A percentile compares a stretch with the other conserved stretches of the same genome.
These are phyloP conservation scores for Campylomormyrus numenius DNA, from an alignment of 2,113 vertebrate genomes.

Conservation along the genomic window DNA sequence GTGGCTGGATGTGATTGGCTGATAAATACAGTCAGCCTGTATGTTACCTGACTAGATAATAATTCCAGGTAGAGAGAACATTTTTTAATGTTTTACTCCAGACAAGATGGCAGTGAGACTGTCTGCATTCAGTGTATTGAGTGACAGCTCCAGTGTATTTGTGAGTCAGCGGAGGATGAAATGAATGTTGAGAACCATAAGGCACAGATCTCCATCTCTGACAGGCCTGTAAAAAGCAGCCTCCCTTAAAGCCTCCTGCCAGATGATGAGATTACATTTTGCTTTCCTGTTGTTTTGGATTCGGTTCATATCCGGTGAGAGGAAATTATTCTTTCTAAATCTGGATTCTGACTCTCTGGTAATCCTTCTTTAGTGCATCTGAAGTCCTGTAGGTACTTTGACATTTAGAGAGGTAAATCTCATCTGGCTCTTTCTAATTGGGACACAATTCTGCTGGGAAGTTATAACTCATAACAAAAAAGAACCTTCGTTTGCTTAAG, in stretches of 20 bases:
- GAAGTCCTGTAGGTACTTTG: neutral
- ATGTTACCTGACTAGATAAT: neutral
- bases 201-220: slow-evolving; percentile 8
- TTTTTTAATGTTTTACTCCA: neutral
- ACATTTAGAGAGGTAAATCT: slow-evolving; percentile 5
- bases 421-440: neutral
- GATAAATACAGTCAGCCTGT: neutral
- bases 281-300: slow-evolving; percentile 6
- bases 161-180: slow-evolving; percentile 6
- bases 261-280: slow-evolving; percentile 9
- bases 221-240: neutral
- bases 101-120: neutral
- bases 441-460: neutral
- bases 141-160: neutral
- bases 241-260: slow-evolving; percentile 4
- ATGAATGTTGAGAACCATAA: slow-evolving; percentile 1
- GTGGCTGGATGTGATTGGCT: neutral
- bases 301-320: slow-evolving; percentile 4
- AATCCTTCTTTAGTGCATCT: neutral
- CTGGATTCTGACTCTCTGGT: neutral
- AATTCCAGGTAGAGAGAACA: neutral
- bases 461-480: neutral
- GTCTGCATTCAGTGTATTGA: neutral
- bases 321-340: slow-evolving; percentile 9
- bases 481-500: neutral